Percentiles rank a stretch among this genome's conserved stretches.
phyloP scores from a whole-genome alignment of 2,888 invertebrate species.

The Parasteatoda lunata region DNA sequence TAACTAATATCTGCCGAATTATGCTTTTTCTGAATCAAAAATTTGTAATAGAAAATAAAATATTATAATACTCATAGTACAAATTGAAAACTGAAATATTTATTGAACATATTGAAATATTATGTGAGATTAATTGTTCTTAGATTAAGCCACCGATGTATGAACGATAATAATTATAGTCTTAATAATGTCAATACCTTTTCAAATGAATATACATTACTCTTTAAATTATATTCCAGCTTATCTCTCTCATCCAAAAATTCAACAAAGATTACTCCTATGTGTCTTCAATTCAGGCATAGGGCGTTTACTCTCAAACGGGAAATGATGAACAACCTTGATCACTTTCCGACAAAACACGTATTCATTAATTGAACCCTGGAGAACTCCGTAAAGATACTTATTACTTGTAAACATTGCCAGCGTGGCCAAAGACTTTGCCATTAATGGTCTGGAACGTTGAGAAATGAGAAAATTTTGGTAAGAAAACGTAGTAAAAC shows the following conservation, averaged over 20 bases:
- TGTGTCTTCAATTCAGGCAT: conserved; percentile 9
- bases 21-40: too few relatives aligned
- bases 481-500: conserved; percentile 45
- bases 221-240: too few relatives aligned
- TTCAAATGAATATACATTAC: too few relatives aligned
- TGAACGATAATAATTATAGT: too few relatives aligned
- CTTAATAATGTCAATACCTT: too few relatives aligned
- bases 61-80: too few relatives aligned
- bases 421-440: conserved; percentile 23
- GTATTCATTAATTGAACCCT: conserved; percentile 56
- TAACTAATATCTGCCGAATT: too few relatives aligned
- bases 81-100: too few relatives aligned
- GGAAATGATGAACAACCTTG: conserved; percentile 27
- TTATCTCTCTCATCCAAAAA: neutral
- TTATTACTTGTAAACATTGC: conserved; percentile 55
- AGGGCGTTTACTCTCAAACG: conserved; percentile 23
- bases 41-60: too few relatives aligned
- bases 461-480: conserved; percentile 52
- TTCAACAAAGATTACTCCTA: neutral
- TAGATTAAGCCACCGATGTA: too few relatives aligned
- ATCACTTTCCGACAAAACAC: conserved; percentile 46
- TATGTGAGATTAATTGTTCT: too few relatives aligned
- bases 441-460: conserved; percentile 44
- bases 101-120: too few relatives aligned
- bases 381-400: conserved; percentile 41